phyloP scores from a whole-genome alignment of 2,113 vertebrate genomes.

The Hipposideros armiger region DNA sequence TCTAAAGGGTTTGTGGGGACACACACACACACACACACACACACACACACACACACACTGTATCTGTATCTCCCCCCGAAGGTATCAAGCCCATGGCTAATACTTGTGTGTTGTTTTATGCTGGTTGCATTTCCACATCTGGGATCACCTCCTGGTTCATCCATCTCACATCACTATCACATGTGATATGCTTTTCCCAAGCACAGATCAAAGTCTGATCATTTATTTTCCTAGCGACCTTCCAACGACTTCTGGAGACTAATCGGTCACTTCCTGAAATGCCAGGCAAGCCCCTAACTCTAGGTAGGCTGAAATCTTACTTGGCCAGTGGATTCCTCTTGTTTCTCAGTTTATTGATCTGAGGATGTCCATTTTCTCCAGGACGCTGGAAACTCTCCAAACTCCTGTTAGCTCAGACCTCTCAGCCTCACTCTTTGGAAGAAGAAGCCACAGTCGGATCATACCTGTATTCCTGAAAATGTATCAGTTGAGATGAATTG shows the following conservation, averaged over 20 bases:
- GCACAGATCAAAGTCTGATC: background rate
- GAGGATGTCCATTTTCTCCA: background rate
- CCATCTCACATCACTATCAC: background rate
- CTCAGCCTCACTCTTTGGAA: background rate
- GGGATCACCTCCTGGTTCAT: background rate
- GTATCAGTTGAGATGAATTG: background rate
- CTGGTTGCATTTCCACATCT: background rate
- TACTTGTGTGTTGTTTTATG: background rate
- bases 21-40: too few species aligned
- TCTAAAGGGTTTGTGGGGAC: background rate
- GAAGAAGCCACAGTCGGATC: background rate
- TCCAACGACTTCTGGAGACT: background rate
- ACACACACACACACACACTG: background rate
- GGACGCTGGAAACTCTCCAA: background rate
- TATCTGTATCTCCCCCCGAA: background rate
- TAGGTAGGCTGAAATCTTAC: background rate
- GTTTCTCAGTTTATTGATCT: background rate
- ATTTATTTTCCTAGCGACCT: background rate
- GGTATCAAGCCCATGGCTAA: background rate
- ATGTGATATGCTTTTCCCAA: background rate
- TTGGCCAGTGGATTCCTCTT: background rate
- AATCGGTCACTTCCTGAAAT: background rate
- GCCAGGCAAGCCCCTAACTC: background rate
- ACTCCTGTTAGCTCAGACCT: background rate
- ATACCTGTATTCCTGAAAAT: background rate